Evolutionary conservation across 2,113 vertebrate genomes (phyloP).

Genomic region (Amphilophus citrinellus): DNA sequence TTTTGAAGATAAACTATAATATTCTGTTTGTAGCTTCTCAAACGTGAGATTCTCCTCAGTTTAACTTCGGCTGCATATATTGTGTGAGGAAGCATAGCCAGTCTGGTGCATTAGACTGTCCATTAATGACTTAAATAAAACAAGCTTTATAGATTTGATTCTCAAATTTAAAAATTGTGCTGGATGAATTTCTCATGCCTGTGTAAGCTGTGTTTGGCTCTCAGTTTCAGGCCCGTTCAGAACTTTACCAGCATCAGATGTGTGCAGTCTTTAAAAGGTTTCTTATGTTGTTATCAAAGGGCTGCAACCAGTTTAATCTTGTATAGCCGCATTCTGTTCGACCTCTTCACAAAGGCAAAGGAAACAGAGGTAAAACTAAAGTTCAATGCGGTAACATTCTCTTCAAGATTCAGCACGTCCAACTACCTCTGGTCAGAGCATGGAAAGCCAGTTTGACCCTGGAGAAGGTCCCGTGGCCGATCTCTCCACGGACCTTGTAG

Average conservation of each 20-base stretch:
- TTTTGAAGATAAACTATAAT: background rate
- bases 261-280: no score
- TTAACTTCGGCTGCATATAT: background rate
- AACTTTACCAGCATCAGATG: no score
- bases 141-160: background rate
- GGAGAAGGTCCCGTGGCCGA: constrained; percentile 95
- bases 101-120: background rate
- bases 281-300: background rate
- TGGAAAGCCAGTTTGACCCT: constrained; percentile 95
- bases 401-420: background rate
- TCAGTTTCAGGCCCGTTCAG: no score
- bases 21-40: background rate
- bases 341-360: background rate
- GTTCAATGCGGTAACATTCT: background rate
- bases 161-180: no score
- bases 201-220: no score
- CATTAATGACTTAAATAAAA: no score
- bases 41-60: background rate
- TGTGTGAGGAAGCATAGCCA: no score
- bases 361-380: background rate
- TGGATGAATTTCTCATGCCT: no score
- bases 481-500: constrained; percentile 93
- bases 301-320: background rate
- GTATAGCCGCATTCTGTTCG: background rate
- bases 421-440: constrained; percentile 91